Evolutionary conservation across 2,888 invertebrate genomes (phyloP), one percentile per base, ranked within the genome.

Genomic region (Eretmocerus hayati): DNA sequence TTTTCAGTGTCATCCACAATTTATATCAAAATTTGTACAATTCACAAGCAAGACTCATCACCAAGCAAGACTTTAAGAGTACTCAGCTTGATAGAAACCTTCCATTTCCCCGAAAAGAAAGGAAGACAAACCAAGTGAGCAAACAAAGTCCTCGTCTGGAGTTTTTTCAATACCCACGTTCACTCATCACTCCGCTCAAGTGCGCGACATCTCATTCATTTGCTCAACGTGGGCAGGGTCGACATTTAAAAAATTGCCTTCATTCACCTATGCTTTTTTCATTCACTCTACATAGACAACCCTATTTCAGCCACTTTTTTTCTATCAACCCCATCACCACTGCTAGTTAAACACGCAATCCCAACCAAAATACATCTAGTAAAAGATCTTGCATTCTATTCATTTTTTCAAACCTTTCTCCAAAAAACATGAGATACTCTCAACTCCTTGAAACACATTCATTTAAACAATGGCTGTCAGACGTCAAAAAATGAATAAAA

Each of bases 171-270:
- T n/a, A n/a, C n/a, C n/a, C n/a, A n/a, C n/a, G n/a, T n/a, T n/a
- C n/a, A n/a, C 26, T 26, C 26, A 26, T 26, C n/a, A n/a, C n/a
- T 26, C 26, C 26, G 11, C 8, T 26, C 11, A 26, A 26, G 26
- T 26, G 11, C 11, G 11, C 18, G 5, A 8, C 16, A 35, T 35
- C 16, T 15, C 35, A 18, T 4, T 9, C 16, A 26, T 19, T 32
- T 42, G 26, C 20, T 21, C 19, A 23, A 13, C 21, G n/a, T 5
- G 32, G 19, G 32, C 40, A 32, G 42, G 36, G 30, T 16, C 18
- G 46, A 43, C 37, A 43, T 49, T 52, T 43, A 49, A 52, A 52
- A 52, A 52, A 52, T 52, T 52, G 52, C 45, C 42, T 42, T 16
- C 48, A 42, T 52, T 52, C 47, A 52, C 30, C n/a, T n/a, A 26